Evolutionary conservation across 2,888 invertebrate genomes (phyloP).

Genomic region (Willowsia nigromaculata): DNA sequence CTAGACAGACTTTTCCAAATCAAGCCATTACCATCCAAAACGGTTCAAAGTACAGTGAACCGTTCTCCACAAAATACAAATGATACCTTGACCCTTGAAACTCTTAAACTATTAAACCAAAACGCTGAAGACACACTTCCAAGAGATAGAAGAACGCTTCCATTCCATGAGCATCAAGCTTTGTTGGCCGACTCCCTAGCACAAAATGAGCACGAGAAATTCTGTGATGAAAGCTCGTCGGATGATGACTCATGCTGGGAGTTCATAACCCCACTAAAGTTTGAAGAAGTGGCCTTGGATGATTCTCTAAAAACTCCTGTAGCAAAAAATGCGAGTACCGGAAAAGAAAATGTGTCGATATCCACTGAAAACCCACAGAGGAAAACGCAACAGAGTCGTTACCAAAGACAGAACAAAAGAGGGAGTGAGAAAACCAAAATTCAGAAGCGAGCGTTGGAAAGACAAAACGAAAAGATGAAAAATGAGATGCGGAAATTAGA

Average conservation of each 20-base stretch:
- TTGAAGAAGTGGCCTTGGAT: neutral
- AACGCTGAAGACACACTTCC: conserved; percentile 14
- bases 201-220: neutral
- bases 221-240: neutral
- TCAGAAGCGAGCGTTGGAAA: neutral
- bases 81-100: neutral
- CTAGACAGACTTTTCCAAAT: conserved; percentile 5
- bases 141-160: neutral
- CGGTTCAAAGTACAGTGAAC: neutral
- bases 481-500: neutral
- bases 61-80: neutral
- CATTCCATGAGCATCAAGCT: neutral
- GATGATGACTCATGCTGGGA: conserved; percentile 1
- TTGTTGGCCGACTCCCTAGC: neutral
- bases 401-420: neutral
- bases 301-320: neutral
- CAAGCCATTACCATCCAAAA: neutral
- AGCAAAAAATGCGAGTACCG: neutral
- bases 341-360: neutral
- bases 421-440: neutral
- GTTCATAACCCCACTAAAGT: neutral
- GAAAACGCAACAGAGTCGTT: neutral
- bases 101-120: neutral
- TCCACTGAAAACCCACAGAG: neutral
- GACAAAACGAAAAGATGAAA: neutral